Evolutionary conservation across 2,888 invertebrate genomes (phyloP), one percentile per base, ranked within the genome.

Genomic region (Dasypogon diadema): DNA sequence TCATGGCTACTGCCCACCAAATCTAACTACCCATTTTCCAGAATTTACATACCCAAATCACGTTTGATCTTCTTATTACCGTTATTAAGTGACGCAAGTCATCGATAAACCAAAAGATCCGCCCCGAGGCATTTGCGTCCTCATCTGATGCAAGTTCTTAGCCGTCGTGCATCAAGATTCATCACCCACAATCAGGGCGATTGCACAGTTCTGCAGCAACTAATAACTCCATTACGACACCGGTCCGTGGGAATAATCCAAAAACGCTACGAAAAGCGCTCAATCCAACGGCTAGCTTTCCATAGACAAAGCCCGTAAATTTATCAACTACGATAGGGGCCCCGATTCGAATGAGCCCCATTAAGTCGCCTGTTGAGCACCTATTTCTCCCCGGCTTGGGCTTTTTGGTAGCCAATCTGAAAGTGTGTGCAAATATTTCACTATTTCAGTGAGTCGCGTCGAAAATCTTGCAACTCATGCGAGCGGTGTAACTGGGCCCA

Each of bases 111-210:
- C 30, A 34, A 54, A 70, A 54, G 18, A 30, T 51, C 24, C 65
- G 54, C 70, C 70, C 70, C n/a, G 10, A 70, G 54, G 54, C 51
- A 30, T 18, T 54, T 22, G 16, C 22, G 51, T 54, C 54, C 68
- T 10, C 26, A 70, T 70, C 70, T 70, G 70, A 58, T 74, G 58
- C 42, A 60, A 58, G 42, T 48, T 14, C 18, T 18, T 21, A 22
- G 34, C 73, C 75, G 73, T 73, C 77, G 77, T 77, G 77, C 73
- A 77, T 77, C 75, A 77, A 75, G 68, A 77, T 75, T 65, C 75
- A 77, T 77, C 77, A 74, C 77, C 77, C 77, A 77, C 77, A 68
- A 74, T 74, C 74, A 56, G 48, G 58, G 46, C 58, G 58, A 58
- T 74, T 58, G 56, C 58, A 58, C 42, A 54, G 42, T 12, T 16